These are phyloP conservation scores for Anthonomus grandis DNA, from an alignment of 1,140 invertebrate species.

Conservation along the genomic window DNA sequence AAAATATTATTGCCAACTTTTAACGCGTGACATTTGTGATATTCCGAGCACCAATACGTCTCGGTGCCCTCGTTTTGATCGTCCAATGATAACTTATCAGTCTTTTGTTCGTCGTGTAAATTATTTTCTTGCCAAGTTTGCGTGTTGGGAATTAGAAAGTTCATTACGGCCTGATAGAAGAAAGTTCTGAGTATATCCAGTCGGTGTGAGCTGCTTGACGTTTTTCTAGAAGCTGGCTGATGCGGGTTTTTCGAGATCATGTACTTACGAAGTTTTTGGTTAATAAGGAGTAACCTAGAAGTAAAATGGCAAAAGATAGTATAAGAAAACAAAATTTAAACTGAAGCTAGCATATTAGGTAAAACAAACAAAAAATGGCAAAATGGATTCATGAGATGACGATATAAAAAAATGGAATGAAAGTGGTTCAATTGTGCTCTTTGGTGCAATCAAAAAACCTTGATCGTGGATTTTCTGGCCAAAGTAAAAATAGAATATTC, in stretches of 20 bases:
- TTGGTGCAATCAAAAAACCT: too few relatives aligned
- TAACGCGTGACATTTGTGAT: constrained; percentile 77
- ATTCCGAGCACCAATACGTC: constrained; percentile 79
- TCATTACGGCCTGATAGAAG: constrained; percentile 61
- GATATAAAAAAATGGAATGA: too few relatives aligned
- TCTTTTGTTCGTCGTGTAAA: constrained; percentile 14
- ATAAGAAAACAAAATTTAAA: too few relatives aligned
- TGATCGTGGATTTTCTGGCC: too few relatives aligned
- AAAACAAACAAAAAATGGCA: too few relatives aligned
- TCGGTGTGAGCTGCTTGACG: constrained; percentile 57
- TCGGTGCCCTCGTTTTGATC: constrained; percentile 54
- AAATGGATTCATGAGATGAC: too few relatives aligned
- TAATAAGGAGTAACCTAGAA: constrained; percentile 67
- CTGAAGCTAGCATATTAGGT: too few relatives aligned
- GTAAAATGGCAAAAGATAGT: constrained; percentile 10
- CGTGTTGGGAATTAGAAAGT: constrained; percentile 41
- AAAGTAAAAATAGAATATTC: too few relatives aligned
- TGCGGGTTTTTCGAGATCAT: constrained; percentile 63
- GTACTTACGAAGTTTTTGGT: constrained; percentile 62
- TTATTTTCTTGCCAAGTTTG: constrained; percentile 25
- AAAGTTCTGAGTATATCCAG: constrained; percentile 70
- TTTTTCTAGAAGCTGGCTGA: constrained; percentile 51
- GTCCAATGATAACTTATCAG: constrained; percentile 22
- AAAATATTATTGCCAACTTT: constrained; percentile 60
- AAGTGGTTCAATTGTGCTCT: too few relatives aligned